Conservation (phyloP, 2,113 vertebrate species). For the Callionymus lyra region DNA sequence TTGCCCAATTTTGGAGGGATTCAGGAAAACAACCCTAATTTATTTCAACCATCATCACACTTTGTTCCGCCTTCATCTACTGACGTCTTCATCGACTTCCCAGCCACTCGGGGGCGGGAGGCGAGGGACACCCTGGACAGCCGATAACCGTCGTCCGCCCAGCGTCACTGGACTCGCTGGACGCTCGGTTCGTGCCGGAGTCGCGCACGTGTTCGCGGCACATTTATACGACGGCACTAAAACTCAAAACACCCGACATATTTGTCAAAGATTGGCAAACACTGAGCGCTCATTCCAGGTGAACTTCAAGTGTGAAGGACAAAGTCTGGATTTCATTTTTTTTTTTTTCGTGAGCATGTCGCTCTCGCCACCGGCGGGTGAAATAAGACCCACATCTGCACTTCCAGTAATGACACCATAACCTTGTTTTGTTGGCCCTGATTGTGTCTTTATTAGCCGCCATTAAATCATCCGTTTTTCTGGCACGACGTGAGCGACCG, state of each 20-base stretch:
- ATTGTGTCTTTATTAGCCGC: conserved; percentile 41
- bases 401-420: conserved; percentile 4
- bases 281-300: neutral
- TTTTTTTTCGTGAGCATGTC: conserved; percentile 18
- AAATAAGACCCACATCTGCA: conserved; percentile 12
- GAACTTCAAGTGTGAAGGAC: conserved; percentile 2
- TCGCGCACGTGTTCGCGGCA: too few relatives aligned
- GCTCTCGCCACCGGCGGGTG: neutral
- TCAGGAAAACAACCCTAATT: too few relatives aligned
- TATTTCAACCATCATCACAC: too few relatives aligned
- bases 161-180: too few relatives aligned
- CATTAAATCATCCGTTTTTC: conserved; percentile 49
- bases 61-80: too few relatives aligned
- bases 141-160: too few relatives aligned
- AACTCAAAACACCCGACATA: neutral
- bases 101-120: too few relatives aligned
- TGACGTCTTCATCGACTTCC: too few relatives aligned
- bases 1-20: too few relatives aligned
- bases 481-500: conserved; percentile 49
- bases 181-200: too few relatives aligned
- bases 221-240: neutral
- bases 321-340: conserved; percentile 9
- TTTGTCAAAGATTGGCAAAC: neutral
- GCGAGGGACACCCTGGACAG: too few relatives aligned
- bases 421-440: conserved; percentile 35